A percentile compares a stretch with the other conserved stretches of the same genome.
phyloP scores from a whole-genome alignment of 2,797 vertebrate genomes.

The Acanthurus tractus region DNA sequence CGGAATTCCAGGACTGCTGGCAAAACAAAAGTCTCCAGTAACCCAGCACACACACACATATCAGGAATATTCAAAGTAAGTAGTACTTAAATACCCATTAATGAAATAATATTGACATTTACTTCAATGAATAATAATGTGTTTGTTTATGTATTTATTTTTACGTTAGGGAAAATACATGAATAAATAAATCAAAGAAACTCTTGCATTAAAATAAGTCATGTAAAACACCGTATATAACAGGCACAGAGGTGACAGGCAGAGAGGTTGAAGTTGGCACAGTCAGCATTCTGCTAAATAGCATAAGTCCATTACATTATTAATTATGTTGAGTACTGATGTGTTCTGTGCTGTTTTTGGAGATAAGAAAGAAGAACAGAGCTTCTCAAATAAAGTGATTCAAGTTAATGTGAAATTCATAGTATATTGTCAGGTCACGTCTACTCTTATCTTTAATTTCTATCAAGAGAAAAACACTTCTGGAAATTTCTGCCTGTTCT shows the following conservation, averaged over 20 bases:
- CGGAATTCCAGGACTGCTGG: slow-evolving; percentile 8
- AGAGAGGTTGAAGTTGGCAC: slow-evolving; percentile 23
- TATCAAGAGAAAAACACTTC: slow-evolving; percentile 14
- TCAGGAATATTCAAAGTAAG: not conserved
- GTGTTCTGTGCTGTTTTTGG: slow-evolving; percentile 36
- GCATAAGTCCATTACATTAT: slow-evolving; percentile 43
- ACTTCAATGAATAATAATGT: not conserved
- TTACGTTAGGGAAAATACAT: no score
- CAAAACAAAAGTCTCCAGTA: slow-evolving; percentile 4
- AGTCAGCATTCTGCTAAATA: slow-evolving; percentile 37
- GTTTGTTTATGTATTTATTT: not conserved
- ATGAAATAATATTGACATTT: not conserved
- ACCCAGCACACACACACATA: not conserved
- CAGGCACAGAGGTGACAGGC: slow-evolving; percentile 18
- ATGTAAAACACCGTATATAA: not conserved
- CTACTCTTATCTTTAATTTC: not conserved
- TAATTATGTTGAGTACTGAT: slow-evolving; percentile 52
- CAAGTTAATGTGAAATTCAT: slow-evolving; percentile 19
- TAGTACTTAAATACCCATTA: no score
- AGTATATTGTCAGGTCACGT: not conserved
- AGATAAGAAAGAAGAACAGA: slow-evolving; percentile 14
- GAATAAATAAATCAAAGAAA: not conserved
- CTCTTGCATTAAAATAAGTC: slow-evolving; percentile 26
- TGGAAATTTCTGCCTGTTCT: slow-evolving; percentile 2
- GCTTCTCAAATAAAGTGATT: slow-evolving; percentile 22